phyloP scores from a whole-genome alignment of 2,797 vertebrate species.

The Gadopsis marmoratus region DNA sequence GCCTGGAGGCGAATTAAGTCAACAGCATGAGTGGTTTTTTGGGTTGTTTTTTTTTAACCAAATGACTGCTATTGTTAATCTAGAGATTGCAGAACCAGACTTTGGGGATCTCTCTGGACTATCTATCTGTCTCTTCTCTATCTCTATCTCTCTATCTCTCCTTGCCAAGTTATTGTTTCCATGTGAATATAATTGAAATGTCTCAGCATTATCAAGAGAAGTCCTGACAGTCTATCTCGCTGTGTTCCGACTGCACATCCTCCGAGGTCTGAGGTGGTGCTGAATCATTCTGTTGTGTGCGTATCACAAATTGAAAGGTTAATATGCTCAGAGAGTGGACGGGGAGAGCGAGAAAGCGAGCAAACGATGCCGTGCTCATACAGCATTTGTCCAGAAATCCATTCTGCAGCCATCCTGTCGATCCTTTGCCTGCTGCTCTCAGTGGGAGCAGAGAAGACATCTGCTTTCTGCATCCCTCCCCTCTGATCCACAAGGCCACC shows the following conservation, averaged over 20 bases:
- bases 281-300: conserved; percentile 45
- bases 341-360: conserved; percentile 24
- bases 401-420: conserved; percentile 44
- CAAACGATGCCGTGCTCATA: conserved; percentile 30
- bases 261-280: conserved; percentile 8
- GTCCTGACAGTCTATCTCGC: conserved; percentile 6
- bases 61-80: conserved; percentile 34
- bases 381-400: conserved; percentile 51
- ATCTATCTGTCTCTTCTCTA: too few relatives aligned
- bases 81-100: conserved; percentile 10
- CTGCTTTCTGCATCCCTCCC: conserved; percentile 64
- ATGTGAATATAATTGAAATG: conserved; percentile 8
- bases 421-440: conserved; percentile 45
- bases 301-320: conserved; percentile 38
- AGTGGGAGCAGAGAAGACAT: conserved; percentile 52
- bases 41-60: conserved; percentile 15
- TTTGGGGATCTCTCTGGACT: conserved; percentile 22
- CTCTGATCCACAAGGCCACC: conserved; percentile 53
- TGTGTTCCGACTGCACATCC: conserved; percentile 22
- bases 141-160: too few relatives aligned
- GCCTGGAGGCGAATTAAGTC: conserved; percentile 30
- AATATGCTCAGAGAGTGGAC: conserved; percentile 38
- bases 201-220: conserved; percentile 6
- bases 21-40: conserved; percentile 4
- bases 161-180: conserved; percentile 25